Base-by-base conservation (phyloP, 2,888 invertebrate genomes). In the Caenorhabditis sp. region DNA sequence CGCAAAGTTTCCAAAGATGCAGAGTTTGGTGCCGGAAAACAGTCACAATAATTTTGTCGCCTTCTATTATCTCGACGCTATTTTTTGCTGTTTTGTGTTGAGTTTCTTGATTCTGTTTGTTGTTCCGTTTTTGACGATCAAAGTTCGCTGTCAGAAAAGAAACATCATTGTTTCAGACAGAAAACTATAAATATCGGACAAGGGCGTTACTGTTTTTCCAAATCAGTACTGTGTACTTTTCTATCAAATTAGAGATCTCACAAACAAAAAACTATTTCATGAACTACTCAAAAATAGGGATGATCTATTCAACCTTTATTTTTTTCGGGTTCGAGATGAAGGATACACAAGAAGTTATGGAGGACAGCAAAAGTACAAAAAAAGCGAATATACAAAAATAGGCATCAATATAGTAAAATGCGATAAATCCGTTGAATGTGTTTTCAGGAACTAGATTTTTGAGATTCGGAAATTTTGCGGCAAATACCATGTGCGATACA, bases 401-500 rank as follows among this genome's bases (percentile, higher is more conserved):
- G 6, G 49, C 66, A 58, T 71, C 71, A 23, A 71, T 14, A 23
- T 71, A 71, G 27, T 71, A 64, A 21, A 63, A 60, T 14, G 66
- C 63, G 43, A 71, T 58, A 1, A 61, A 4, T 10, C 63, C 63
- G 10, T 19, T 57, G 6, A 50, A 24, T 19, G 43, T 61, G 49
- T 66, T 61, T 19, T 60, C 62, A 3, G 71, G 66, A 21, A 66
- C 66, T 53, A 63, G 63, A 4, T 62, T 59, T 19, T 61, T 59
- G 12, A 55, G 49, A 23, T 66, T 57, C 19, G 66, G 71, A 31
- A 71, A 71, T 61, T 62, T 65, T 19, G 64, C 61, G 1, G 69
- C 69, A 58, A 69, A 70, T 19, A 66, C 70, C 50, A 70, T 19
- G 51, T 70, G 66, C 2, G 62, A 66, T 53, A 70, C 50, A 4